These are phyloP conservation scores for Vollenhovia emeryi DNA, from an alignment of 1,140 invertebrate species.

Conservation along the genomic window DNA sequence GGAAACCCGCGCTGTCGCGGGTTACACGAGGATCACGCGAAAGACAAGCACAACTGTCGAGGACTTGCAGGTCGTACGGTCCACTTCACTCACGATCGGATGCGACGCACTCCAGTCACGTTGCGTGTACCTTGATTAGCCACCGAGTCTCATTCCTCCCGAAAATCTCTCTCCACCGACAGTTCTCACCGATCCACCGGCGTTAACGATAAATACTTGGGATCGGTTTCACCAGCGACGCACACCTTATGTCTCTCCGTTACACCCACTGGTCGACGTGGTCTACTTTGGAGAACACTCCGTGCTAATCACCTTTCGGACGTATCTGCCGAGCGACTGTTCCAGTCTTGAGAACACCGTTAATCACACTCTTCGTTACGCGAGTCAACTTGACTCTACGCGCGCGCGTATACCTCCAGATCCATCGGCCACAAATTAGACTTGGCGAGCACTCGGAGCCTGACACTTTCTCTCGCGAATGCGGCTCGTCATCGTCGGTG, in stretches of 20 bases:
- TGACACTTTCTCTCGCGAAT: background rate
- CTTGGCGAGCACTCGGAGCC: background rate
- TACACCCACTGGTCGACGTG: background rate
- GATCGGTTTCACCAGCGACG: background rate
- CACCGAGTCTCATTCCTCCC: constrained; percentile 25
- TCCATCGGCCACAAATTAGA: background rate
- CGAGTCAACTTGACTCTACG: background rate
- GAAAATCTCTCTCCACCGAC: background rate
- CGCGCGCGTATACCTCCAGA: background rate
- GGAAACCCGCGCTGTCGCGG: constrained; percentile 75
- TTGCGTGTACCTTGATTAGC: constrained; percentile 2
- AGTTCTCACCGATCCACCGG: background rate
- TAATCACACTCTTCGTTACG: background rate
- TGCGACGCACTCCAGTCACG: constrained; percentile 32
- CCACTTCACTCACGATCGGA: constrained; percentile 54
- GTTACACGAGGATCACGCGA: constrained; percentile 66
- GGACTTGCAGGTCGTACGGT: constrained; percentile 21
- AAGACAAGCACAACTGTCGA: constrained; percentile 41
- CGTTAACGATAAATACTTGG: background rate
- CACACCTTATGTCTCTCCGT: background rate
- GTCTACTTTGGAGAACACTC: background rate
- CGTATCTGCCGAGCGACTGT: background rate
- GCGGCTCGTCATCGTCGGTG: constrained; percentile 4
- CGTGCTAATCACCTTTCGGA: background rate
- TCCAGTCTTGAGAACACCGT: background rate